These are phyloP conservation scores for Rapana venosa DNA, from an alignment of 2,888 invertebrate species.

Conservation along the genomic window DNA sequence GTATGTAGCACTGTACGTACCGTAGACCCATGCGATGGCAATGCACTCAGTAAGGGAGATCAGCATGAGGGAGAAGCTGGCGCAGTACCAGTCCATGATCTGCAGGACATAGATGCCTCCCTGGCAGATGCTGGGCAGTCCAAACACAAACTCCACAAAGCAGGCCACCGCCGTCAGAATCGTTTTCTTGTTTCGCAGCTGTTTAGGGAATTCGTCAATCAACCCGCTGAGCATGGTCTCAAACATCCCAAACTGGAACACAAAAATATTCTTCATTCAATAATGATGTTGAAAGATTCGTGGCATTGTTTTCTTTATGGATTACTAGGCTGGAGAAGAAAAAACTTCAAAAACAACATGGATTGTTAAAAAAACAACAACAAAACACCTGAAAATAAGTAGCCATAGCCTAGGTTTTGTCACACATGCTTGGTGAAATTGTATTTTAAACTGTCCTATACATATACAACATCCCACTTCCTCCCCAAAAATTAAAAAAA, in stretches of 20 bases:
- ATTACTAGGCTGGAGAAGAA: too few species aligned
- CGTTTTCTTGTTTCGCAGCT: constrained; percentile 81
- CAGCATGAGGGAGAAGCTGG: constrained; percentile 78
- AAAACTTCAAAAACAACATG: too few species aligned
- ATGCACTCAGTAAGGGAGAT: constrained; percentile 75
- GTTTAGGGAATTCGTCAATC: constrained; percentile 85
- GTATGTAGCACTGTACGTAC: constrained; percentile 62
- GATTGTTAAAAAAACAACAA: too few species aligned
- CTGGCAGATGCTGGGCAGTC: constrained; percentile 86
- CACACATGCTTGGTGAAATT: too few species aligned
- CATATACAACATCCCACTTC: neutral
- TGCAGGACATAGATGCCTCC: constrained; percentile 75
- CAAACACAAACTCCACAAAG: constrained; percentile 83
- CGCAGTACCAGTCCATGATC: constrained; percentile 78
- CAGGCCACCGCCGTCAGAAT: constrained; percentile 84
- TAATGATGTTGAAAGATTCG: constrained; percentile 83
- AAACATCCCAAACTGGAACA: constrained; percentile 88
- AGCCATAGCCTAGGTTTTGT: too few species aligned
- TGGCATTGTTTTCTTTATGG: neutral
- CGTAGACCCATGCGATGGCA: constrained; percentile 75
- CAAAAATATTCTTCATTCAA: constrained; percentile 60
- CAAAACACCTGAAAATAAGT: too few species aligned
- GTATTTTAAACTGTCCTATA: too few species aligned
- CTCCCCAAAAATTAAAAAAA: neutral
- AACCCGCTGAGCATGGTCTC: constrained; percentile 88